Base-by-base conservation (phyloP, 2,113 vertebrate species). In the Sinocyclocheilus maitianheensis region DNA sequence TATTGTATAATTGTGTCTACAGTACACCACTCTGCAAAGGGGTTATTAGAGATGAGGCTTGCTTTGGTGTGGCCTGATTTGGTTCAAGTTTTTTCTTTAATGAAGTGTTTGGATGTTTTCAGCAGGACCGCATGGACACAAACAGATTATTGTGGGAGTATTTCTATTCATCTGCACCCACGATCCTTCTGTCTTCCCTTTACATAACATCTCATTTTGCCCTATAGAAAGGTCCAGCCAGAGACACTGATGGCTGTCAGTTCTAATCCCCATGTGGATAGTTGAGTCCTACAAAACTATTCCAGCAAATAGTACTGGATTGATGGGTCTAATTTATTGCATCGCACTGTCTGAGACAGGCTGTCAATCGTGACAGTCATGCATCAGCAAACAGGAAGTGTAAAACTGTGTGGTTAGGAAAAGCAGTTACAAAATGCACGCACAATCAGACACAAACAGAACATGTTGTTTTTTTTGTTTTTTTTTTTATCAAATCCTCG, bases 21-120 rank as follows among this genome's bases (percentile, higher is more conserved):
- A 46, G 43, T 43, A 43, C 8, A 40, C 60, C 37, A 71, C 14
- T 22, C 20, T 78, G 16, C 4, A 62, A 7, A 26, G 10, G 12
- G 5, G 26, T 22, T n/a, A 51, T 18, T 55, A 4, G 16, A 3
- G 53, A 48, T 26, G 26, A 72, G 58, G 30, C 37, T 74, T 40
- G 53, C 40, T 62, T 79, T 53, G 58, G 7, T 78, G 80, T 65
- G 65, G 76, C 48, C 71, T 51, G 10, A 74, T 88, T 65, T 77
- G 55, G 62, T 78, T 84, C 40, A 65, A 80, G 81, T 34, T 75
- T 77, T 80, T 80, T 20, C 60, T 26, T 83, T 83, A 84, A 89
- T 86, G 40, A 84, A 77, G 69, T 34, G 43, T 81, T 86, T 34
- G 34, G 26, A 63, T 82, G 62, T 74, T 53, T 76, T 76, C 46